Evolutionary conservation across 2,888 invertebrate species (phyloP), one percentile per base, ranked within the genome.

Genomic region (Sturmia bella): DNA sequence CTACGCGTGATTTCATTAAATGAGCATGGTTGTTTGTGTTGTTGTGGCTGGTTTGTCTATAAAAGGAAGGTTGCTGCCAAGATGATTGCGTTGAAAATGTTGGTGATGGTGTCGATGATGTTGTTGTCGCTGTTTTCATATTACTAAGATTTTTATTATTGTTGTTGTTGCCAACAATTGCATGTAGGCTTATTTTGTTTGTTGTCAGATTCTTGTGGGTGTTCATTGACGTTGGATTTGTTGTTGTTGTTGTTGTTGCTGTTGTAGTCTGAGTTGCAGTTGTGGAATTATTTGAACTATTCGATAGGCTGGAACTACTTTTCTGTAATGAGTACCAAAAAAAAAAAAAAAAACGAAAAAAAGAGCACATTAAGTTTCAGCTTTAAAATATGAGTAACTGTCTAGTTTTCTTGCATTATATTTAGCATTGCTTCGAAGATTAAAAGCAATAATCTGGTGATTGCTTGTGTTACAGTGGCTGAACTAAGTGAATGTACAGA

Each of bases 231-330:
- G 66, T 48, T 66, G 66, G 5, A 80, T 81, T 74, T 80, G 84
- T 69, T 81, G 80, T 50, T 74, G 79, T 61, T 81, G 85, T 59
- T 84, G 32, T 72, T 80, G 84, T 66, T 80, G 81, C 45, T 74
- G 79, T 61, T 83, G 85, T 59, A 84, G 69, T 17, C 68, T 70
- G 66, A 73, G 79, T 39, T 80, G 76, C 77, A 68, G 74, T 84
- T 32, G 84, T 84, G 48, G 88, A 87, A 85, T 85, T 89, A 86
- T 86, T 89, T 85, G 88, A 89, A 79, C 83, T 85, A 87, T 88
- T 89, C 83, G 89, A 89, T 84, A 89, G 87, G 86, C 89, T 89
- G 86, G 89, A 89, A 81, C 87, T 89, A 87, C 90, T 89, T 88
- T 89, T 89, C 89, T 89, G 87, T 87, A 70, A 73, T 56, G 64